Conservation (phyloP, 2,797 vertebrate species). For the Phyllotis vaccarum region DNA sequence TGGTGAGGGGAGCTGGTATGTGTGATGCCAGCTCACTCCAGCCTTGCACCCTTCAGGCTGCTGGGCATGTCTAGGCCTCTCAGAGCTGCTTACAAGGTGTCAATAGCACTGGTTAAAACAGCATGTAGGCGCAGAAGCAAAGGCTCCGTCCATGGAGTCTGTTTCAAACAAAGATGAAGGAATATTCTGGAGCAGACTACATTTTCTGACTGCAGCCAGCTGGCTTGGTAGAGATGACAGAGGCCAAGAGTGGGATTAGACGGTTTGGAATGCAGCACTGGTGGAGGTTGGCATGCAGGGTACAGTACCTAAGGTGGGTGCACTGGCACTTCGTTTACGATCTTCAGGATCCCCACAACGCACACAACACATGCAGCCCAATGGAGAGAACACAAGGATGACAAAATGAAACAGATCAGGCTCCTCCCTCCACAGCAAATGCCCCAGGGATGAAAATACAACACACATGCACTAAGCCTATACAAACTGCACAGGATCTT, state of each 20-base stretch:
- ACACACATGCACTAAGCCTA: constrained; percentile 2
- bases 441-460: constrained; percentile 66
- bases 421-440: constrained; percentile 81
- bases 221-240: constrained; percentile 46
- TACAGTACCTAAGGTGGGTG: constrained; percentile 97
- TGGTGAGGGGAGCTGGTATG: neutral
- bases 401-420: constrained; percentile 90
- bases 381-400: constrained; percentile 89
- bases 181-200: neutral
- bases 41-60: neutral
- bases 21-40: neutral
- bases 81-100: constrained; percentile 65
- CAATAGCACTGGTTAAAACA: constrained; percentile 79
- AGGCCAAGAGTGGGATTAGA: constrained; percentile 79
- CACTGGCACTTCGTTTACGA: constrained; percentile 97
- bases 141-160: constrained; percentile 48
- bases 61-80: neutral
- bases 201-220: constrained; percentile 53
- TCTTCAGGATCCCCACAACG: constrained; percentile 95
- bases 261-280: constrained; percentile 80
- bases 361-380: constrained; percentile 90
- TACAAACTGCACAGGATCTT: neutral
- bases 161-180: constrained; percentile 55
- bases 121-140: constrained; percentile 74
- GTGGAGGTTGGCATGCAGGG: constrained; percentile 87